These are phyloP conservation scores for Rhopalosiphum nymphaeae DNA, from an alignment of 2,888 invertebrate species.

Conservation along the genomic window DNA sequence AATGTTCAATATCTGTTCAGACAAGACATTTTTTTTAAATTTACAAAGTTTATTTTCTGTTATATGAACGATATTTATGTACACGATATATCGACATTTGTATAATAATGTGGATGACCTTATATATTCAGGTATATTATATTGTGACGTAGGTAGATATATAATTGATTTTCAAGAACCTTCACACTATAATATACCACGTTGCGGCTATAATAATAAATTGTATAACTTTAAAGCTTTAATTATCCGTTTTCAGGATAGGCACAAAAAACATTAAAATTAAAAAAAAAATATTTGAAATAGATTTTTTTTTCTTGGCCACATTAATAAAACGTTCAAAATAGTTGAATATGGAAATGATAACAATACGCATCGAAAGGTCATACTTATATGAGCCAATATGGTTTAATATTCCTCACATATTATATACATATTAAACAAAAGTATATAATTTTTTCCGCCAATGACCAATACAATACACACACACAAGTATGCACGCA, in stretches of 20 bases:
- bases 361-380: neutral
- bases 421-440: neutral
- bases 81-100: conserved; percentile 25
- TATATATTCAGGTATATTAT: conserved; percentile 38
- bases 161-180: conserved; percentile 60
- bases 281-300: neutral
- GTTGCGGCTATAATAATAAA: neutral
- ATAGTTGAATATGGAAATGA: conserved; percentile 10
- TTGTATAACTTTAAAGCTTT: conserved; percentile 48
- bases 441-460: conserved; percentile 18
- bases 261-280: neutral
- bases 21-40: neutral
- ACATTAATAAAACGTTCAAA: neutral
- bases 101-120: conserved; percentile 58
- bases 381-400: conserved; percentile 3
- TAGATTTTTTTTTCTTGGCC: conserved; percentile 20
- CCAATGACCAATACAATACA: neutral
- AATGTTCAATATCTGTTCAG: neutral
- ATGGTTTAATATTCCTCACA: conserved; percentile 8
- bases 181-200: conserved; percentile 9
- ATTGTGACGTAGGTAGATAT: conserved; percentile 54
- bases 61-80: neutral
- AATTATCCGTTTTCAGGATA: conserved; percentile 6
- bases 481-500: neutral
- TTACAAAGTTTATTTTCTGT: neutral